Conservation (phyloP, 2,888 invertebrate genomes). For the Chrysopilus asiliformis region DNA sequence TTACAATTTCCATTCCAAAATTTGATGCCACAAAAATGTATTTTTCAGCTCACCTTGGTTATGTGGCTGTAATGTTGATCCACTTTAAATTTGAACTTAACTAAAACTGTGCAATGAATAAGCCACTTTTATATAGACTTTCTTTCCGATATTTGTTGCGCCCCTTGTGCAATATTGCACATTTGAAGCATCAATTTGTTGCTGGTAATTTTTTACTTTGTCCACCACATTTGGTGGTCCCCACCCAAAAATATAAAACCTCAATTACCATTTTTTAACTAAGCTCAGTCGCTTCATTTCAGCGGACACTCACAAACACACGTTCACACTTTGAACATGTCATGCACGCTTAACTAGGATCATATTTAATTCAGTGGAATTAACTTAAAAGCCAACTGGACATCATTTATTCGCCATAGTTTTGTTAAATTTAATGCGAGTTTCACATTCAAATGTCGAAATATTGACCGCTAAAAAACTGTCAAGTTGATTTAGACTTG, state of each 20-base stretch:
- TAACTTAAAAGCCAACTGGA: no score
- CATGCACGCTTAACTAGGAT: no score
- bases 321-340: no score
- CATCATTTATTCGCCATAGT: background rate
- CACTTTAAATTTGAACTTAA: conserved; percentile 5
- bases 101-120: conserved; percentile 6
- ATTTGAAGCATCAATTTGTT: background rate
- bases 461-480: conserved; percentile 6
- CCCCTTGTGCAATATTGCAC: background rate
- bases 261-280: no score
- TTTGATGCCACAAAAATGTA: no score
- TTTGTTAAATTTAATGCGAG: background rate
- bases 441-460: background rate
- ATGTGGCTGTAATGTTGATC: no score
- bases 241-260: background rate
- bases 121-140: conserved; percentile 9
- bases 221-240: background rate
- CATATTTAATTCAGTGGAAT: no score
- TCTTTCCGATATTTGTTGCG: background rate
- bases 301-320: no score
- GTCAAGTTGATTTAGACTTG: conserved; percentile 3
- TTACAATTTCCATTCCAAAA: no score
- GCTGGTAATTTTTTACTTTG: background rate
- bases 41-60: conserved; percentile 4
- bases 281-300: no score